These are phyloP conservation scores for Drosophila repletoides DNA, from an alignment of 1,140 invertebrate species.

Conservation along the genomic window DNA sequence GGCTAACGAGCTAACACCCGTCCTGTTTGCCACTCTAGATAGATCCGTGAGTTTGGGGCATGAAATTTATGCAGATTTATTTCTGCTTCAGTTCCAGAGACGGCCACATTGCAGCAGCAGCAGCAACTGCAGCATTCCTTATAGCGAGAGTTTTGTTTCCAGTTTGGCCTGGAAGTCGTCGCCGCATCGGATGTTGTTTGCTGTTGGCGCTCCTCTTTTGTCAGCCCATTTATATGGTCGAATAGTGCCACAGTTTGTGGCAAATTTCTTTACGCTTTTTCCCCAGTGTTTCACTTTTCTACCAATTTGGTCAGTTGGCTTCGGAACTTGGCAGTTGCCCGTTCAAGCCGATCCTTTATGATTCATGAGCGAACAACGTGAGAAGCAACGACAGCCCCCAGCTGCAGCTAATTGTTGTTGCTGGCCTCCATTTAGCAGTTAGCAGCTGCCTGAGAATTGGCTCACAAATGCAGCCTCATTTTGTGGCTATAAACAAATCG, in stretches of 20 bases:
- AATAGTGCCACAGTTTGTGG: conserved; percentile 37
- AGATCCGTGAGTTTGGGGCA: conserved; percentile 19
- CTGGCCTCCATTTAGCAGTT: conserved; percentile 12
- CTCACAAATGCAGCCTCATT: conserved; percentile 33
- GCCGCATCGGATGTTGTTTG: conserved; percentile 13
- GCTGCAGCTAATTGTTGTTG: not conserved
- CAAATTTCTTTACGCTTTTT: conserved; percentile 13
- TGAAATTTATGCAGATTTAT: conserved; percentile 77
- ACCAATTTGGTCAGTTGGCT: conserved; percentile 17
- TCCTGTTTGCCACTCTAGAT: conserved; percentile 26
- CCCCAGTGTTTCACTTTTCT: conserved; percentile 40
- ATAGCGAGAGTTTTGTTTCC: conserved; percentile 41
- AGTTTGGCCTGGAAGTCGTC: conserved; percentile 49
- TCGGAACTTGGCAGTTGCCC: not conserved
- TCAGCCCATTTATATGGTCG: conserved; percentile 38
- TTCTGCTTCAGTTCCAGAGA: conserved; percentile 64
- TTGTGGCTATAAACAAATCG: conserved; percentile 62
- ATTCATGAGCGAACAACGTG: conserved; percentile 5
- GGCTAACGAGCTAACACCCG: conserved; percentile 49
- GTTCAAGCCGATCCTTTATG: conserved; percentile 3
- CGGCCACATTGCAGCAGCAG: conserved; percentile 4
- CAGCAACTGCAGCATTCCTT: conserved; percentile 56
- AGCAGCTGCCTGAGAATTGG: conserved; percentile 49
- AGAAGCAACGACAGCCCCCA: no score
- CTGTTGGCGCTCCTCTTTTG: conserved; percentile 24